Evolutionary conservation across 2,888 invertebrate genomes (phyloP), one percentile per base, ranked within the genome.

Genomic region (Spisula solida): DNA sequence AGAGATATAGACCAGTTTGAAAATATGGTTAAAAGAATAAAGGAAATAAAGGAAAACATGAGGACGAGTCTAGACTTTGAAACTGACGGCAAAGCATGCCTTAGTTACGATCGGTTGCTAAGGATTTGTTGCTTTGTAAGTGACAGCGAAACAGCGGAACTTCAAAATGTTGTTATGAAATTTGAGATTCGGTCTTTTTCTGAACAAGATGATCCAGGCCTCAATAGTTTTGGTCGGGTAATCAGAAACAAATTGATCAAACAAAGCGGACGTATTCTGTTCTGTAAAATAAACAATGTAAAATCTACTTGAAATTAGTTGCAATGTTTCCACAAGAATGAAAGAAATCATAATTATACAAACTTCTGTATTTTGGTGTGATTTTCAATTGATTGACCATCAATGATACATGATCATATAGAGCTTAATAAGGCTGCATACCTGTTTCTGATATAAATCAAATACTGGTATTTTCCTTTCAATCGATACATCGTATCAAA

Each of bases 61-160:
- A 12, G 55, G 10, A 41, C 86, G n/a, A 84, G 51, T 20, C 70
- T 89, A 34, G 86, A 89, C 16, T 56, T 20, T 29, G 87, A 87
- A 20, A n/a, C 55, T 10, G 47, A 66, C 20, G 18, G 29, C 0
- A 34, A 75, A 34, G 41, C 31, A 0, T 82, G 66, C 51, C 56
- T 83, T 10, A 85, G 82, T 20, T 88, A 88, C 51, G 88, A 87
- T 20, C 91, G 92, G 91, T 56, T 92, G 55, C 29, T 92, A 47
- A 60, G 89, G 20, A 51, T 89, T 4, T 91, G 91, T 70, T 70
- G 89, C 18, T 31, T 60, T 47, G 31, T 91, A 16, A 82, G 89
- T 25, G 83, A 75, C 12, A 87, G 89, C 47, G 51, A 85, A n/a
- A 10, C 48, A 5, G 85, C 48, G 1, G 66, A 60, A 48, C 84